Evolutionary conservation across 2,888 invertebrate genomes (phyloP), one percentile per base, ranked within the genome.

Genomic region (Pollenia griseotomentosa): DNA sequence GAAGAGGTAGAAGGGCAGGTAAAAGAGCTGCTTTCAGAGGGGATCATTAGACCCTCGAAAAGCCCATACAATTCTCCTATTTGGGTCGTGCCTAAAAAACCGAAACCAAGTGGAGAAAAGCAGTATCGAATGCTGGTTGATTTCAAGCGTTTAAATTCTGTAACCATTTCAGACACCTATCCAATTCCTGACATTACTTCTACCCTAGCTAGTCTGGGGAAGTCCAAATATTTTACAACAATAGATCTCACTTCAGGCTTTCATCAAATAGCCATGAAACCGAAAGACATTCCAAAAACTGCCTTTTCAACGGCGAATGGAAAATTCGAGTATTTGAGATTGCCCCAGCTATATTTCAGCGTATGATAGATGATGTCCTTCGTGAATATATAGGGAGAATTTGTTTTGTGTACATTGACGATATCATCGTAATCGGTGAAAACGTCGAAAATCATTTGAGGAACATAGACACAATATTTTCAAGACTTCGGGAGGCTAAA

Each of bases 31-130:
- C 70, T 92, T n/a, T 66, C 90, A 6, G 90, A 90, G 71, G 85
- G 89, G 2, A 90, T 92, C 1, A 91, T 91, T n/a, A 86, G 90
- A 63, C 89, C 89, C 10, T 90, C 90, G 0, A 89, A 88, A 55
- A 90, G 89, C 44, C 88, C 89, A 0, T 90, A 90, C 68, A 90
- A 90, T 10, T 90, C 87, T 16, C 53, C 89, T 89, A 0, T 91
- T 33, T 90, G 90, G 88, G 57, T 89, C 6, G 88, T 89, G 2
- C 88, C 87, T 0, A 89, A 89, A 55, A 90, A 90, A 79, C 85
- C 86, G 12, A 88, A 89, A 44, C 85, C 86, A 7, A 77, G 71
- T 12, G 88, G 86, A 0, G 82, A 88, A 44, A 89, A 87, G 65
- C 88, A 88, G 48, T 88, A 84, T 19, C 44, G 88, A 14, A 84